These are phyloP conservation scores for Falcaria lacertinaria DNA, from an alignment of 2,888 invertebrate species.

Conservation along the genomic window DNA sequence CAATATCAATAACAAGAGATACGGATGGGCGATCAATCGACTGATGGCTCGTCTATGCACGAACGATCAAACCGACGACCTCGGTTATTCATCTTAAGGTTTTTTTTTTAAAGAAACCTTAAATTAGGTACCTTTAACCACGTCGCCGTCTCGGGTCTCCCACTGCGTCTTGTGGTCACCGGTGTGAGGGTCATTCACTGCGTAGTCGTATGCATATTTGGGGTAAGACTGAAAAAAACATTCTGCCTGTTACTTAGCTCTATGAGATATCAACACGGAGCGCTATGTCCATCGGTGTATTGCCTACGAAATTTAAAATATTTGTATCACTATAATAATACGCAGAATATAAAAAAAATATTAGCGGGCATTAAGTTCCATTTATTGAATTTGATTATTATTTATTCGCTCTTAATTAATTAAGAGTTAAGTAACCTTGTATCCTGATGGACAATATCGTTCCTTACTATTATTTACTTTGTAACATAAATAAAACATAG, in stretches of 20 bases:
- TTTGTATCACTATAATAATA: too few relatives aligned
- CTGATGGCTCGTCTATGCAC: neutral
- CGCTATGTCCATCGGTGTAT: too few relatives aligned
- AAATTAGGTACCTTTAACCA: slow-evolving; percentile 70
- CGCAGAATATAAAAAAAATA: too few relatives aligned
- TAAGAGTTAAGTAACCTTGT: too few relatives aligned
- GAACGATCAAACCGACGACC: neutral
- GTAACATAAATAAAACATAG: too few relatives aligned
- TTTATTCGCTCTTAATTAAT: too few relatives aligned
- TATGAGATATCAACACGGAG: too few relatives aligned
- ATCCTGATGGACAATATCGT: too few relatives aligned
- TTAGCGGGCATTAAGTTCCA: too few relatives aligned
- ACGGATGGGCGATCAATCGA: neutral
- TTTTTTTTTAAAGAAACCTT: neutral
- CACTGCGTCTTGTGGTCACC: slow-evolving; percentile 81
- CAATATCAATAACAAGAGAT: neutral
- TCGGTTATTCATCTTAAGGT: neutral
- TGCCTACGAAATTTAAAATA: too few relatives aligned
- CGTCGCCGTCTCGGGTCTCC: slow-evolving; percentile 81
- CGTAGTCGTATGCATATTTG: slow-evolving; percentile 80
- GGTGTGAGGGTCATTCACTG: slow-evolving; percentile 81
- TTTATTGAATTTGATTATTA: too few relatives aligned
- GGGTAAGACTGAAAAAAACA: slow-evolving; percentile 71
- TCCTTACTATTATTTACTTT: neutral
- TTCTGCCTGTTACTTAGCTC: too few relatives aligned